Evolutionary conservation across 2,113 vertebrate genomes (phyloP).

Genomic region (Gnathonemus longibarbis): DNA sequence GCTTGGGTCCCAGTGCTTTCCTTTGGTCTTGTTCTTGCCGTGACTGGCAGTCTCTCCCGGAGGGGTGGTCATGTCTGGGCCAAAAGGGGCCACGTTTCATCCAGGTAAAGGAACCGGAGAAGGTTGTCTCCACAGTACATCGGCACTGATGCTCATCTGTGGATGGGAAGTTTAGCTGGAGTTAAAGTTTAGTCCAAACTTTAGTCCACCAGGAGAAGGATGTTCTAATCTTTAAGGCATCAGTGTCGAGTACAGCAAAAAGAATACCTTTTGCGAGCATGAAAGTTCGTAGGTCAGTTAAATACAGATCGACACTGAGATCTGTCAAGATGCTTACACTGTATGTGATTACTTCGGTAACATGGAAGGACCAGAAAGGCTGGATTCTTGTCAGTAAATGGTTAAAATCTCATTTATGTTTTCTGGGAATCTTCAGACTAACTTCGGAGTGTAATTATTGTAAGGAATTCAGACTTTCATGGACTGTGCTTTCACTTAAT

Average conservation of each 20-base stretch:
- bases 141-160: neutral
- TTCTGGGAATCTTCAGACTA: neutral
- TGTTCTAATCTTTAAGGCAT: neutral
- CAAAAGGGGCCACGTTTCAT: slow-evolving; percentile 44
- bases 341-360: neutral
- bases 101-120: neutral
- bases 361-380: neutral
- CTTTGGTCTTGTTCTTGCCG: slow-evolving; percentile 55
- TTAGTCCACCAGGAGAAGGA: neutral
- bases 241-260: neutral
- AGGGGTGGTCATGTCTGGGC: slow-evolving; percentile 33
- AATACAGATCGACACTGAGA: neutral
- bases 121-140: neutral
- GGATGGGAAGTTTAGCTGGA: neutral
- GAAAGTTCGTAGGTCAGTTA: neutral
- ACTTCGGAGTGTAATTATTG: neutral
- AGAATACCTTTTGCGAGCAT: neutral
- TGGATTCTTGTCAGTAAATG: neutral
- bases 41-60: slow-evolving; percentile 50
- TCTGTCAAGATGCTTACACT: neutral
- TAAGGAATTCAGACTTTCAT: neutral
- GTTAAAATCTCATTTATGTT: neutral
- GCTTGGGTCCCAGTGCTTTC: slow-evolving; percentile 40
- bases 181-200: neutral
- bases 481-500: slow-evolving; percentile 3